Evolutionary conservation across 2,797 vertebrate species (phyloP).

Genomic region (Hyperoplus immaculatus): DNA sequence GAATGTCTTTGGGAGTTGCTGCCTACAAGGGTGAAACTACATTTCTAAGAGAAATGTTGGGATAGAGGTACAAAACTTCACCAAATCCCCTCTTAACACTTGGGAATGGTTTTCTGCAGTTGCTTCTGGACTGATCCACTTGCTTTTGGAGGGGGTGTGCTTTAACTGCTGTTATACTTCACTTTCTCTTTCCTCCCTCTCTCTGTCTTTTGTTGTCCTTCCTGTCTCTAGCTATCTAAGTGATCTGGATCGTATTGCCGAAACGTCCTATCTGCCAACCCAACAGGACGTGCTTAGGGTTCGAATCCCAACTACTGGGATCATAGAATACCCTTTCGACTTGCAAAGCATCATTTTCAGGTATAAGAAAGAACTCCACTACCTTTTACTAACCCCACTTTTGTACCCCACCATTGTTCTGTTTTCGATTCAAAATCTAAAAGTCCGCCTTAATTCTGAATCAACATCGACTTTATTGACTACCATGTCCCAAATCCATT

Average conservation of each 20-base stretch:
- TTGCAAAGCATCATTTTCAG: slow-evolving; percentile 93
- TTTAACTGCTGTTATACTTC: slow-evolving; percentile 77
- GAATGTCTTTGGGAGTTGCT: slow-evolving; percentile 66
- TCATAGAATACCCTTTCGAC: slow-evolving; percentile 91
- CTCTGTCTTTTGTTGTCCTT: slow-evolving; percentile 71
- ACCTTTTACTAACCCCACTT: slow-evolving; percentile 55
- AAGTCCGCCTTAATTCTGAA: slow-evolving; percentile 4
- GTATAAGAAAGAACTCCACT: slow-evolving; percentile 77
- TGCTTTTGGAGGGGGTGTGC: slow-evolving; percentile 64
- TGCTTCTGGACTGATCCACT: slow-evolving; percentile 68
- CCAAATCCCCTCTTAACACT: slow-evolving; percentile 61
- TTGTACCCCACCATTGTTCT: slow-evolving; percentile 14
- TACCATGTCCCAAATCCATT: neutral
- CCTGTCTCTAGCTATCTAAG: slow-evolving; percentile 88
- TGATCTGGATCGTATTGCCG: slow-evolving; percentile 89
- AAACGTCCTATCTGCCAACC: slow-evolving; percentile 87
- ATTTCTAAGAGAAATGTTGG: slow-evolving; percentile 62
- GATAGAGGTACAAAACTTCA: slow-evolving; percentile 39
- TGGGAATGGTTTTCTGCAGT: slow-evolving; percentile 65
- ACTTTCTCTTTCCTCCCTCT: slow-evolving; percentile 70
- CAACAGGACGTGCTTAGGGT: slow-evolving; percentile 91
- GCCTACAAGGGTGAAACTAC: slow-evolving; percentile 65
- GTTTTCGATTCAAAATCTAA: slow-evolving; percentile 26
- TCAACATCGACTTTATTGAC: slow-evolving; percentile 15
- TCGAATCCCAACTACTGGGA: slow-evolving; percentile 90